Percentiles rank a stretch among this genome's conserved stretches.
phyloP scores from a whole-genome alignment of 2,888 invertebrate species.

The Theristus sp. region DNA sequence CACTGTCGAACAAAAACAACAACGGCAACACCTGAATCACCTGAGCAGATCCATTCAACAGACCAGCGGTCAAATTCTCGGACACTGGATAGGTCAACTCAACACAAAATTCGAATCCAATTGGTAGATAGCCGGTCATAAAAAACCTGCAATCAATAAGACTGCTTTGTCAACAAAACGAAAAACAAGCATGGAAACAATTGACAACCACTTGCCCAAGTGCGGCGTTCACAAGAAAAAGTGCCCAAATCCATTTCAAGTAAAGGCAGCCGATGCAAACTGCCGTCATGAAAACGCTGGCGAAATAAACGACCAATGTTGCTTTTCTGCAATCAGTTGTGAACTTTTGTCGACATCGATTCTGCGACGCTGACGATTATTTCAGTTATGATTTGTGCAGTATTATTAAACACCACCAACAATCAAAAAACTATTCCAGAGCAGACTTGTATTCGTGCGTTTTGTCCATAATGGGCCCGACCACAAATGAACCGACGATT shows the following conservation, averaged over 20 bases:
- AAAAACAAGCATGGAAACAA: too few relatives aligned
- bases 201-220: not conserved
- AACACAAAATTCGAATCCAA: not conserved
- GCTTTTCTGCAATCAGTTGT: not conserved
- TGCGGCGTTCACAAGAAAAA: not conserved
- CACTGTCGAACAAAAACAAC: too few relatives aligned
- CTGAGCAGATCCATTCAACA: not conserved
- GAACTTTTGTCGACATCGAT: too few relatives aligned
- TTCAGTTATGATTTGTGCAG: too few relatives aligned
- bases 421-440: too few relatives aligned
- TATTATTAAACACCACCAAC: too few relatives aligned
- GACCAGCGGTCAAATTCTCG: not conserved
- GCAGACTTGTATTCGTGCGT: constrained; percentile 80
- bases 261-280: not conserved
- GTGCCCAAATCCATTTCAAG: not conserved
- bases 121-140: not conserved
- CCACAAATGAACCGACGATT: constrained; percentile 68
- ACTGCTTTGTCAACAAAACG: too few relatives aligned
- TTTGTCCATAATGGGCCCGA: constrained; percentile 68
- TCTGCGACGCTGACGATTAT: not conserved
- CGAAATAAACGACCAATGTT: not conserved
- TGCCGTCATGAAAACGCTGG: not conserved
- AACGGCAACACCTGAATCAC: too few relatives aligned
- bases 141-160: not conserved
- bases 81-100: not conserved